Base-by-base conservation (phyloP, 2,797 vertebrate genomes). In the Taenioides sp. region DNA sequence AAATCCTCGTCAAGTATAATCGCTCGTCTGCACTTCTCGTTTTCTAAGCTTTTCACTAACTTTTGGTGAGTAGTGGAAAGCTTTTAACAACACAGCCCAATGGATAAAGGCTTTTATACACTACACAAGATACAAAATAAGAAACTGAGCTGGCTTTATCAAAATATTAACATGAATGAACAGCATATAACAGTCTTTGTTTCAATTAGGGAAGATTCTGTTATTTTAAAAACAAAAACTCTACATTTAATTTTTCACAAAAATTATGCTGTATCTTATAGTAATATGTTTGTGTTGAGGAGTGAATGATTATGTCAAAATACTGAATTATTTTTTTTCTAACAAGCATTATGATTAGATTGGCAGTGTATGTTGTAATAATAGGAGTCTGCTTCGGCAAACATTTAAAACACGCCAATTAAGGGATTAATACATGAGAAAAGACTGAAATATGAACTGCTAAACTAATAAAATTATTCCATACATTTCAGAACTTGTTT, bases 1-100 rank as follows among this genome's bases (percentile, higher is more conserved):
- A 84, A 65, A 85, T 88, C 74, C 75, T 80, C 77, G 75, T 80
- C 74, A 78, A 87, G 73, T 73, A 40, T 63, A 86, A 85, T 85
- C 78, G 75, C 70, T 76, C 34, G 67, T 63, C 64, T 78, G 74
- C 80, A 27, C 23, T 79, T 84, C 69, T 84, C 66, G 59, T 80
- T 83, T 74, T 77, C 68, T 72, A 67, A 37, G 16, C 66, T 59
- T 72, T 70, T 68, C 54, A 5, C 4, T 77, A 76, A 27, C 25
- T 27, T 27, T 27, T 27, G 25, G 25, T 27, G 25, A 27, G 25
- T 27, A 27, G 25, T 27, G 25, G 25, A 27, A 27, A 27, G 25
- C 25, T 63, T 84, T 80, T 79, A 87, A 86, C 76, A 69, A 68
- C 31, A 70, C 57, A 74, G 86, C 80, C 75, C 82, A 67, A 83